Evolutionary conservation across 2,888 invertebrate genomes (phyloP).

Genomic region (Muscina levida): DNA sequence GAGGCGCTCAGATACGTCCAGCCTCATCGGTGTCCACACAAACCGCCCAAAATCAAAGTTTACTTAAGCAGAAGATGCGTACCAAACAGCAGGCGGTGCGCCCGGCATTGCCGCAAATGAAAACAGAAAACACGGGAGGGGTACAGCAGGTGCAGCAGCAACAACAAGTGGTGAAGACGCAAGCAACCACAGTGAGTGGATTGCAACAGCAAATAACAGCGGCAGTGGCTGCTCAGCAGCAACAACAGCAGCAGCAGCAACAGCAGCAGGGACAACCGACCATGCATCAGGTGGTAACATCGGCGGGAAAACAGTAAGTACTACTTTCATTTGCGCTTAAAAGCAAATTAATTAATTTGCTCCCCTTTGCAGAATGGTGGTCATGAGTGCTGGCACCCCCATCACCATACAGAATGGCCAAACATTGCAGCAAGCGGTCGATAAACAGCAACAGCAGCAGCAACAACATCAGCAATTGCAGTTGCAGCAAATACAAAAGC

Average conservation of each 20-base stretch:
- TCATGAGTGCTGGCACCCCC: conserved; percentile 79
- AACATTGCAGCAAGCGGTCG: conserved; percentile 74
- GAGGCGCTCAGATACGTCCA: conserved; percentile 84
- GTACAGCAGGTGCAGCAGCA: conserved; percentile 77
- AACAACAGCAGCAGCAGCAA: conserved; percentile 74
- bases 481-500: conserved; percentile 76
- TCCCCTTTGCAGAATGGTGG: conserved; percentile 76
- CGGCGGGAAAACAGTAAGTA: conserved; percentile 81
- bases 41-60: conserved; percentile 82
- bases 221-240: conserved; percentile 77
- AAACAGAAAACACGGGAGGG: conserved; percentile 82
- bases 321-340: neutral
- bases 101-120: conserved; percentile 84
- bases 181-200: conserved; percentile 74
- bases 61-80: conserved; percentile 82
- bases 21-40: conserved; percentile 92
- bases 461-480: conserved; percentile 73
- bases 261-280: conserved; percentile 79
- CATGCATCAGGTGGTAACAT: conserved; percentile 81
- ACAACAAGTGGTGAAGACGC: conserved; percentile 55
- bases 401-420: conserved; percentile 78
- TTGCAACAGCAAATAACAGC: conserved; percentile 78
- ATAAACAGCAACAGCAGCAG: conserved; percentile 76
- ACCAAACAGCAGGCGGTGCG: conserved; percentile 86
- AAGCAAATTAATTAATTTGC: too few species aligned